Evolutionary conservation across 2,113 vertebrate species (phyloP).

Genomic region (Murina feae): DNA sequence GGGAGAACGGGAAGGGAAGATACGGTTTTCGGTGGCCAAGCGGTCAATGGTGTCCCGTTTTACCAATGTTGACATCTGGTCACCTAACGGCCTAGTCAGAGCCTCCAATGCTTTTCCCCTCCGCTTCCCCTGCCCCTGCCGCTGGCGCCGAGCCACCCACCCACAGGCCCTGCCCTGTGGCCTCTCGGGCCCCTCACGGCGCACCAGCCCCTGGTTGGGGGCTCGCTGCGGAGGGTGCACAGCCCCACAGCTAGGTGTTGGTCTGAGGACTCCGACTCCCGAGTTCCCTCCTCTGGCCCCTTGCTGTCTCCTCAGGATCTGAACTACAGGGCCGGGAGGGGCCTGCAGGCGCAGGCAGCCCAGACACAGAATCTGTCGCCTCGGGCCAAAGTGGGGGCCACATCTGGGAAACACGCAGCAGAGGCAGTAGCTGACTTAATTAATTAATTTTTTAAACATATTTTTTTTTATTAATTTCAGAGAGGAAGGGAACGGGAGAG

Average conservation of each 20-base stretch:
- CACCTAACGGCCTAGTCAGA: too few species aligned
- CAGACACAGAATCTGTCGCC: background rate
- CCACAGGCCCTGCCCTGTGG: background rate
- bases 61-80: too few species aligned
- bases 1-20: too few species aligned
- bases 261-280: background rate
- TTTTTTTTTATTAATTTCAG: too few species aligned
- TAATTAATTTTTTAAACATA: too few species aligned
- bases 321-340: background rate
- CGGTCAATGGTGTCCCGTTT: too few species aligned
- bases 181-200: background rate
- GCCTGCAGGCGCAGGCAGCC: fast-evolving
- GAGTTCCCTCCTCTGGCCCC: background rate
- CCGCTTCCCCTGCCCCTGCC: background rate
- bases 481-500: too few species aligned
- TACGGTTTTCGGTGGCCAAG: too few species aligned
- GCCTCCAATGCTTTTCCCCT: background rate
- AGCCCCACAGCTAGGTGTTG: background rate
- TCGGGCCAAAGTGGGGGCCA: too few species aligned
- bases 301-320: background rate
- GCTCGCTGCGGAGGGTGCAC: background rate
- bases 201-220: background rate
- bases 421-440: too few species aligned
- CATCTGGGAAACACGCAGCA: background rate
- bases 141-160: background rate